Conservation (phyloP, 2,113 vertebrate genomes). For the Acanthochromis polyacanthus region DNA sequence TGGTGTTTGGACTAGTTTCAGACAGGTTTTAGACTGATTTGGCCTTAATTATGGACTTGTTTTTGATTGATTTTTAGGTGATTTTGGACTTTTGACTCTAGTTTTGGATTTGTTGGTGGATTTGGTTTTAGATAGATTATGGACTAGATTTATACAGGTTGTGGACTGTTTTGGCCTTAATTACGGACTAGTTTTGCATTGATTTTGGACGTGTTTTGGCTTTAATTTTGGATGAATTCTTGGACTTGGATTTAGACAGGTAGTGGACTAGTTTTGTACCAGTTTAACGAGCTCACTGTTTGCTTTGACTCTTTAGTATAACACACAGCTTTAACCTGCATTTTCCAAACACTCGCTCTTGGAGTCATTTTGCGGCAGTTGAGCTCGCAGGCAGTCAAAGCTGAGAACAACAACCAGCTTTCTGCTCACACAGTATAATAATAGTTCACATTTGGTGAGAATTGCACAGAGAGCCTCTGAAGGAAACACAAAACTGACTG, state of each 20-base stretch:
- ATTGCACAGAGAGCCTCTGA: conserved; percentile 57
- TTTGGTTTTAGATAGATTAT: too few species aligned
- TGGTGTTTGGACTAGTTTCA: too few species aligned
- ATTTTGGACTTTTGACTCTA: neutral
- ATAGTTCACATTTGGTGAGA: conserved; percentile 76
- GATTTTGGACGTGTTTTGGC: neutral
- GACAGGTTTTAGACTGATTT: neutral
- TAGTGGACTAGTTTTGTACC: too few species aligned
- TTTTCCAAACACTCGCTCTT: conserved; percentile 15
- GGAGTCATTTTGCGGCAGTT: conserved; percentile 18
- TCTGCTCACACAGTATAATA: conserved; percentile 66
- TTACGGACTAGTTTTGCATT: neutral
- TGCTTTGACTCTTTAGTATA: neutral
- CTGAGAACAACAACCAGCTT: conserved; percentile 53
- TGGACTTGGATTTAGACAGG: too few species aligned
- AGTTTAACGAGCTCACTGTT: too few species aligned
- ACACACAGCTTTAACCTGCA: neutral
- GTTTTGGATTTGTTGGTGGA: neutral
- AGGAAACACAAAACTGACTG: conserved; percentile 63
- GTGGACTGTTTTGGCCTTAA: neutral
- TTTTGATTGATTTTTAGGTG: neutral
- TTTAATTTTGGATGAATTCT: neutral
- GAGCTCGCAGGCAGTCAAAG: conserved; percentile 36
- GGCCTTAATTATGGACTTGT: too few species aligned
- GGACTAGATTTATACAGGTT: too few species aligned